Percentiles rank a stretch among this genome's conserved stretches.
phyloP scores from a whole-genome alignment of 2,113 vertebrate genomes.

The Neopipo cinnamomea region DNA sequence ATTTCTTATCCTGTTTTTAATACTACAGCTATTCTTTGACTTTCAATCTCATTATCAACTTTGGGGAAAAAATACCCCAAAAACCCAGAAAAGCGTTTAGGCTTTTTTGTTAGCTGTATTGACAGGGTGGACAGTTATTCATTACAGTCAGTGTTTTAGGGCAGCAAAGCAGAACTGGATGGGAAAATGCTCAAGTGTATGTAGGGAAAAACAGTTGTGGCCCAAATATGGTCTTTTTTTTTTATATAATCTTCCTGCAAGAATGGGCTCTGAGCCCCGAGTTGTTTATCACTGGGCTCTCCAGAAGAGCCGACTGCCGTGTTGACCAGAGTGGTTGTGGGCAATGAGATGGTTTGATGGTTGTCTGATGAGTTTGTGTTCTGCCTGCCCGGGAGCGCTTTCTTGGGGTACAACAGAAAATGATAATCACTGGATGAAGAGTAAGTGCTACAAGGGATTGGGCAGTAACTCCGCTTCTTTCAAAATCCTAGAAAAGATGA shows the following conservation, averaged over 20 bases:
- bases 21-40: neutral
- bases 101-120: neutral
- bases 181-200: neutral
- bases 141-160: fast-evolving
- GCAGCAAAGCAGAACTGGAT: neutral
- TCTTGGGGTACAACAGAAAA: neutral
- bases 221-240: neutral
- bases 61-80: neutral
- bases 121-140: neutral
- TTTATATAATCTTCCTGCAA: neutral
- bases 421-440: neutral
- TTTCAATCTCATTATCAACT: neutral
- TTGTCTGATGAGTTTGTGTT: neutral
- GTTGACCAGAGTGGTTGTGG: neutral
- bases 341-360: neutral
- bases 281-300: neutral
- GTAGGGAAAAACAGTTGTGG: neutral
- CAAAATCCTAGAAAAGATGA: conserved; percentile 34
- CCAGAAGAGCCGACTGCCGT: fast-evolving
- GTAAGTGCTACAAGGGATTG: neutral
- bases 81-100: neutral
- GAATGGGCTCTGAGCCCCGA: neutral
- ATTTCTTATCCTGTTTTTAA: neutral
- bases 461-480: conserved; percentile 6
- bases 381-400: neutral